phyloP scores from a whole-genome alignment of 2,797 vertebrate genomes.

The Halcyon badia region DNA sequence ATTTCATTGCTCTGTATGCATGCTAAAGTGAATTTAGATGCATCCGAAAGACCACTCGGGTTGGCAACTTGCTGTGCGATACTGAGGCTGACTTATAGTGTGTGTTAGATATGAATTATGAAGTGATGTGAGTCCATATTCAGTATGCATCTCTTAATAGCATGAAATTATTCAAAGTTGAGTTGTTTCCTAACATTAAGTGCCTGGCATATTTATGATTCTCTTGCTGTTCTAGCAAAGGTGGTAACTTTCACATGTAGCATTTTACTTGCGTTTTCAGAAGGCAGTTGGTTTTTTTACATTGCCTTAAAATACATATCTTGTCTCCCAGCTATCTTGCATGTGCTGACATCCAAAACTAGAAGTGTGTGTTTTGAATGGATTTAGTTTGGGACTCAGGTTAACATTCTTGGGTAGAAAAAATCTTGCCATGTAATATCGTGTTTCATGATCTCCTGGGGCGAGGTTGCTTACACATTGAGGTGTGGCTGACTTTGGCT shows the following conservation, averaged over 20 bases:
- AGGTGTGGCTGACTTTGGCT: background rate
- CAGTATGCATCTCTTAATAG: constrained; percentile 65
- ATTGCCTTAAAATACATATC: background rate
- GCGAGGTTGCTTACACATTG: background rate
- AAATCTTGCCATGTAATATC: background rate
- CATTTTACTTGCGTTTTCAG: background rate
- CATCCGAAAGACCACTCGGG: background rate
- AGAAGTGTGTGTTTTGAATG: background rate
- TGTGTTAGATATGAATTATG: constrained; percentile 71
- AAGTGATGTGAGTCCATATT: constrained; percentile 71
- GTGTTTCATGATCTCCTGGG: background rate
- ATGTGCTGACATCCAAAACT: background rate
- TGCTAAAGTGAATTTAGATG: background rate
- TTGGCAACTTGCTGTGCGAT: constrained; percentile 32
- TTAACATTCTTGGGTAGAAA: background rate
- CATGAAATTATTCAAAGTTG: constrained; percentile 69
- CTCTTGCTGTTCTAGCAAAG: constrained; percentile 54
- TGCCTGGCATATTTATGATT: constrained; percentile 68
- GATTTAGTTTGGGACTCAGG: background rate
- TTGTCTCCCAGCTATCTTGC: background rate
- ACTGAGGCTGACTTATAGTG: constrained; percentile 28
- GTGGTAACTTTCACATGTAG: background rate
- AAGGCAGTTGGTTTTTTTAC: background rate
- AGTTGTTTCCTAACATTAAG: constrained; percentile 68
- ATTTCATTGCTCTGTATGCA: background rate